These are phyloP conservation scores for Arenaria interpres DNA, from an alignment of 2,113 vertebrate species.

Conservation along the genomic window DNA sequence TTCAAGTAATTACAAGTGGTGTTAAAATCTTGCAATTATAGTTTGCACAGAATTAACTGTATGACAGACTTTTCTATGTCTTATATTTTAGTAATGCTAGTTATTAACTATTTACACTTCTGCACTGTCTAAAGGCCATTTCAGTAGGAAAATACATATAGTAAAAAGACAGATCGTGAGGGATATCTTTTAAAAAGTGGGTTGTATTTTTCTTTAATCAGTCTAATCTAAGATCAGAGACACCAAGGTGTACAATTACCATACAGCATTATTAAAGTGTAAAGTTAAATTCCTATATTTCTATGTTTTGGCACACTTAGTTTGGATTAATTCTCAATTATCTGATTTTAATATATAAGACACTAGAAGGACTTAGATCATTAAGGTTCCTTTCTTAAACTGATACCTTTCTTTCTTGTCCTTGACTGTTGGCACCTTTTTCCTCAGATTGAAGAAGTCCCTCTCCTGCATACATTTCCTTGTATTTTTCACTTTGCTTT, in stretches of 20 bases:
- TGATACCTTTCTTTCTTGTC: background rate
- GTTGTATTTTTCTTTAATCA: background rate
- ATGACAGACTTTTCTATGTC: background rate
- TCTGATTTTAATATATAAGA: background rate
- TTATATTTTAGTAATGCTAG: slow-evolving; percentile 23
- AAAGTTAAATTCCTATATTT: background rate
- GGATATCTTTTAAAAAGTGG: background rate
- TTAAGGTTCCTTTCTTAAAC: background rate
- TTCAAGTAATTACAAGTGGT: slow-evolving; percentile 30
- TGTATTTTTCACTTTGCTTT: background rate
- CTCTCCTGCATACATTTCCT: background rate
- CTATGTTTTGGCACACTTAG: background rate
- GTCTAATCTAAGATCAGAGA: background rate
- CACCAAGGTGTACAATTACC: background rate
- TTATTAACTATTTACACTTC: slow-evolving; percentile 15
- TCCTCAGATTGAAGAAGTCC: background rate
- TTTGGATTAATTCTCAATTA: background rate
- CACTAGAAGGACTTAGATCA: background rate
- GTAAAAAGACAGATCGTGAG: background rate
- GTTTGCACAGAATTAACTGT: slow-evolving; percentile 24
- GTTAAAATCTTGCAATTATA: slow-evolving; percentile 31
- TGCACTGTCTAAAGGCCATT: background rate
- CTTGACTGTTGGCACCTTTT: background rate
- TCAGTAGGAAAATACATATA: background rate
- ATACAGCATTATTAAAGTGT: background rate